Percentiles rank a stretch among this genome's conserved stretches.
These are phyloP conservation scores for Rutpela maculata DNA, from an alignment of 2,888 invertebrate species.

Conservation along the genomic window DNA sequence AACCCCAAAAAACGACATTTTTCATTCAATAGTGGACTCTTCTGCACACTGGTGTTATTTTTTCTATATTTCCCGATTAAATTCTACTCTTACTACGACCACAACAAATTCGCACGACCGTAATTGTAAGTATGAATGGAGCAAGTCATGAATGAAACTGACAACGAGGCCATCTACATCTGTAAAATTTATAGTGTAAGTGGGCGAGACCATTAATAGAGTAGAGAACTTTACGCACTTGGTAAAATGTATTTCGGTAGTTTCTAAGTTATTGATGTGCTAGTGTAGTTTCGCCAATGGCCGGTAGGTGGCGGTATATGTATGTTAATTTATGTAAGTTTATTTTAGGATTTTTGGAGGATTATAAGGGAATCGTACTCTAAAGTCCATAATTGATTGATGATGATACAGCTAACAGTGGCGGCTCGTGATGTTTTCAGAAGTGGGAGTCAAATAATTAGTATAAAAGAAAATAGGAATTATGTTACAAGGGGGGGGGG, in stretches of 20 bases:
- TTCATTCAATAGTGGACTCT: too few relatives aligned
- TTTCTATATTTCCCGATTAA: background rate
- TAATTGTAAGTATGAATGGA: slow-evolving; percentile 28
- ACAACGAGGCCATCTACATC: slow-evolving; percentile 29
- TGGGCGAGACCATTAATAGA: background rate
- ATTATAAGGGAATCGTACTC: background rate
- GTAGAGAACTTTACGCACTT: background rate
- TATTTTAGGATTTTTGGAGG: background rate
- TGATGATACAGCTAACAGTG: background rate
- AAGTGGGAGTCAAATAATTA: too few relatives aligned
- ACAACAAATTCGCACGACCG: slow-evolving; percentile 34
- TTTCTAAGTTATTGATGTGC: background rate
- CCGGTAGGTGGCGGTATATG: background rate
- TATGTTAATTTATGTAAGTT: background rate
- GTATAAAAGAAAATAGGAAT: too few relatives aligned
- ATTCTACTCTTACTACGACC: slow-evolving; percentile 35
- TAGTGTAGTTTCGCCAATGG: background rate
- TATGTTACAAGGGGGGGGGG: too few relatives aligned
- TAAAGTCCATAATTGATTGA: background rate
- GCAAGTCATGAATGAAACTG: slow-evolving; percentile 33
- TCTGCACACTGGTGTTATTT: background rate
- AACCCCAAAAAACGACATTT: slow-evolving; percentile 52
- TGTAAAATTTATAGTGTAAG: background rate
- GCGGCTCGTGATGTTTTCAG: background rate
- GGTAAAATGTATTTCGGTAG: background rate